Conservation (phyloP, 2,797 vertebrate species). For the Trichosurus vulpecula region DNA sequence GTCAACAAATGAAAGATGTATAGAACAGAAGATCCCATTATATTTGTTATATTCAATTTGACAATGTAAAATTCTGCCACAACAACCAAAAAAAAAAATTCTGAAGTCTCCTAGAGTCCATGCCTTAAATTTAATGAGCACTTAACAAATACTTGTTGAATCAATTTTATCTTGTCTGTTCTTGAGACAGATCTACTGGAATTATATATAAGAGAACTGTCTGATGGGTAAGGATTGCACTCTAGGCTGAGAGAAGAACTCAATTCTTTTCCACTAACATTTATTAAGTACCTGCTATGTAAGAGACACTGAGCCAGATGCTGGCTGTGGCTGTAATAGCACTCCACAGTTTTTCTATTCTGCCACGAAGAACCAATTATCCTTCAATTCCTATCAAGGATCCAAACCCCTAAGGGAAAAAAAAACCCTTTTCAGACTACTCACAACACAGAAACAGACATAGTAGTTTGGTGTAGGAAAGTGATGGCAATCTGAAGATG, state of each 20-base stretch:
- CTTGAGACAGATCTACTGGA: background rate
- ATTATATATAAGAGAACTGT: background rate
- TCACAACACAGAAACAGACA: background rate
- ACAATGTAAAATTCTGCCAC: background rate
- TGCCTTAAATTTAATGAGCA: background rate
- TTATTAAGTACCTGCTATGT: background rate
- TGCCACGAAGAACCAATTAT: background rate
- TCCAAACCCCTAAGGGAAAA: constrained; percentile 14
- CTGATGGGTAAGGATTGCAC: background rate
- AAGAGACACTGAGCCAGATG: background rate
- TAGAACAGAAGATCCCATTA: background rate
- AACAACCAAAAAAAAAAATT: background rate
- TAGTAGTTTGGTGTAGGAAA: background rate
- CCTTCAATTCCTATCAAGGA: constrained; percentile 5
- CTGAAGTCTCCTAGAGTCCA: background rate
- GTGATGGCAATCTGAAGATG: constrained; percentile 17
- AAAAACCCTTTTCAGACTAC: background rate
- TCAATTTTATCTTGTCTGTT: background rate
- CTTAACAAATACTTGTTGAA: background rate
- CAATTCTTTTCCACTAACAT: background rate
- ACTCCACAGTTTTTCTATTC: constrained; percentile 10
- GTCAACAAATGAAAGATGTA: background rate
- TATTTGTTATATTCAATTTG: background rate
- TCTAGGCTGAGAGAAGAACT: background rate
- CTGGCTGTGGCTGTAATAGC: background rate